These are phyloP conservation scores for Calidris pugnax DNA, from an alignment of 2,113 vertebrate species.

Conservation along the genomic window DNA sequence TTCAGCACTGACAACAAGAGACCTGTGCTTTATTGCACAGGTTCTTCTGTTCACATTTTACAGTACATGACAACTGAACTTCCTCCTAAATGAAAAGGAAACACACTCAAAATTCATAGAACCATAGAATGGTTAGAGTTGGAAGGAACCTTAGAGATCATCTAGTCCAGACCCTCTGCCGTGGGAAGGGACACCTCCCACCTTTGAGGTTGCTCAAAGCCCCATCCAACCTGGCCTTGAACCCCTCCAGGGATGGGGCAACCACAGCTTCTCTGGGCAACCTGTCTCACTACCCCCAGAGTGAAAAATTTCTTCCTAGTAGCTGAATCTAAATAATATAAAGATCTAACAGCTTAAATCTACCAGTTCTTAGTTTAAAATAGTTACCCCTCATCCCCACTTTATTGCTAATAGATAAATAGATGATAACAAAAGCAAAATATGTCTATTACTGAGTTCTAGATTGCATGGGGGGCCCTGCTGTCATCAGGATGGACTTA, in stretches of 20 bases:
- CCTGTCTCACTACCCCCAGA: background rate
- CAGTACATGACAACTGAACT: background rate
- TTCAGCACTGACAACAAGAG: background rate
- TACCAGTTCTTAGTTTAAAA: background rate
- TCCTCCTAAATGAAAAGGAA: background rate
- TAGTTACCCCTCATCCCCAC: accelerated
- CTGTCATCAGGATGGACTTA: background rate
- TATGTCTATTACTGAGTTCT: background rate
- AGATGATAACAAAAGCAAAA: background rate
- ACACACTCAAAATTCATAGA: background rate
- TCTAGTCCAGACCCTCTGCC: background rate
- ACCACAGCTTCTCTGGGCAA: background rate
- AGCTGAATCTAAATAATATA: background rate
- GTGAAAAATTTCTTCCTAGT: background rate
- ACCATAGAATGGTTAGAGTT: background rate
- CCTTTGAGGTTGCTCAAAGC: background rate
- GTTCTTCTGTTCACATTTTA: background rate
- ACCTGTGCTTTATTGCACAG: background rate
- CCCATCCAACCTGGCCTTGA: background rate
- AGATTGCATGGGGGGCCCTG: accelerated
- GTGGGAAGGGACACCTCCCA: background rate
- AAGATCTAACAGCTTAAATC: background rate
- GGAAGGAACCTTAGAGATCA: background rate
- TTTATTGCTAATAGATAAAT: background rate
- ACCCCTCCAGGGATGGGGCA: background rate